A percentile compares a stretch with the other conserved stretches of the same genome.
Conservation (phyloP, 2,888 invertebrate genomes). For the Lochmaea capreae region DNA sequence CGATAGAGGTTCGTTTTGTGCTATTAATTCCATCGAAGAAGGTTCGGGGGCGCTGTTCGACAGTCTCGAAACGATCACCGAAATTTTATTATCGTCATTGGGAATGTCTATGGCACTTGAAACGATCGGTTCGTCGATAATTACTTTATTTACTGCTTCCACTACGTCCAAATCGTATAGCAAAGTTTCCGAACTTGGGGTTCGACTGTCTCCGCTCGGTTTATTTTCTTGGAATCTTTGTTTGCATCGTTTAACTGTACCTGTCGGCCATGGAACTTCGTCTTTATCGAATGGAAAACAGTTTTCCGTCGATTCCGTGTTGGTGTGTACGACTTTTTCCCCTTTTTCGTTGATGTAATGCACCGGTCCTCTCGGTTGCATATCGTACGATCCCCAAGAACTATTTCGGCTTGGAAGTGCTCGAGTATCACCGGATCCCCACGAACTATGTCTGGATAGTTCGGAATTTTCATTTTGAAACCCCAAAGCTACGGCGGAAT, state of each 20-base stretch:
- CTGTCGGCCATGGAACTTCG: conserved; percentile 75
- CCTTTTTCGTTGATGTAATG: conserved; percentile 61
- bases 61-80: conserved; percentile 54
- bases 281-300: conserved; percentile 70
- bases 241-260: conserved; percentile 78
- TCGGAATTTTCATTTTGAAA: conserved; percentile 69
- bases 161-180: conserved; percentile 51
- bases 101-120: conserved; percentile 72
- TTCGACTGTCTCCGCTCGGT: conserved; percentile 44
- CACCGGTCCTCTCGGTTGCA: conserved; percentile 64
- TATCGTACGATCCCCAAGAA: conserved; percentile 80
- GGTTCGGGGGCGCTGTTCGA: conserved; percentile 75
- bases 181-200: conserved; percentile 62
- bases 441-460: conserved; percentile 82
- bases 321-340: conserved; percentile 52
- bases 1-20: conserved; percentile 58
- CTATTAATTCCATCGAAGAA: conserved; percentile 64
- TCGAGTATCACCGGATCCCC: conserved; percentile 82
- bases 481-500: conserved; percentile 79
- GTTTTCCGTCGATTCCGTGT: conserved; percentile 50
- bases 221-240: conserved; percentile 74
- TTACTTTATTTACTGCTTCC: conserved; percentile 55
- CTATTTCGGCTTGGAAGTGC: conserved; percentile 75
- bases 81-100: conserved; percentile 51
- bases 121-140: conserved; percentile 48